These are phyloP conservation scores for Bombycilla garrulus DNA, from an alignment of 2,113 vertebrate genomes.

Conservation along the genomic window DNA sequence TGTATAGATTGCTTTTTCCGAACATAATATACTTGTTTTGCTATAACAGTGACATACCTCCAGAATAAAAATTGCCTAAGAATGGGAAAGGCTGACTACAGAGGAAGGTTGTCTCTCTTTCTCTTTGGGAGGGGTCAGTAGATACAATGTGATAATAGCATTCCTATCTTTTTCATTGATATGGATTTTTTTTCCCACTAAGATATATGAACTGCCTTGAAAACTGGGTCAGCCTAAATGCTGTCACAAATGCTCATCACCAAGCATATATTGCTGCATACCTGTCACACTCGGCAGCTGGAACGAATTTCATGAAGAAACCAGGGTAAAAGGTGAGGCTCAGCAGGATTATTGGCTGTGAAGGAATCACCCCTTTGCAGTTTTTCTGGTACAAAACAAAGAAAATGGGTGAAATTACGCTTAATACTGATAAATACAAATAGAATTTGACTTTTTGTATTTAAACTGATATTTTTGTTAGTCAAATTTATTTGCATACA, in stretches of 20 bases:
- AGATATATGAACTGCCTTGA: slow-evolving; percentile 2
- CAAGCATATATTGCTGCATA: background rate
- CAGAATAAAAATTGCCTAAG: slow-evolving; percentile 12
- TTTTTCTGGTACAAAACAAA: slow-evolving; percentile 28
- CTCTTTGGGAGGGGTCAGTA: background rate
- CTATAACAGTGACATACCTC: background rate
- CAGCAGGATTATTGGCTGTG: background rate
- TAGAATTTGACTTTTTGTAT: background rate
- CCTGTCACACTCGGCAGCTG: background rate
- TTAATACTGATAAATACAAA: background rate
- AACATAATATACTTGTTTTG: background rate
- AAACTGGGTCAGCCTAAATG: slow-evolving; percentile 44
- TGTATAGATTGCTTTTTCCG: background rate
- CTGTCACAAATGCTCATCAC: slow-evolving; percentile 22
- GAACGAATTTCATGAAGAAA: background rate
- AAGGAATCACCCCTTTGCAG: background rate
- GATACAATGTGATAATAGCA: background rate
- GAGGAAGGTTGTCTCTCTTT: background rate
- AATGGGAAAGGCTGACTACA: background rate
- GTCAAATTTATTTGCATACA: background rate
- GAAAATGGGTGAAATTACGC: background rate
- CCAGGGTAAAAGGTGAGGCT: slow-evolving; percentile 13
- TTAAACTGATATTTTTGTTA: background rate
- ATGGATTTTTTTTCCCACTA: background rate
- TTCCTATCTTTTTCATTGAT: background rate